phyloP scores from a whole-genome alignment of 1,140 invertebrate species.

The Centruroides vittatus region DNA sequence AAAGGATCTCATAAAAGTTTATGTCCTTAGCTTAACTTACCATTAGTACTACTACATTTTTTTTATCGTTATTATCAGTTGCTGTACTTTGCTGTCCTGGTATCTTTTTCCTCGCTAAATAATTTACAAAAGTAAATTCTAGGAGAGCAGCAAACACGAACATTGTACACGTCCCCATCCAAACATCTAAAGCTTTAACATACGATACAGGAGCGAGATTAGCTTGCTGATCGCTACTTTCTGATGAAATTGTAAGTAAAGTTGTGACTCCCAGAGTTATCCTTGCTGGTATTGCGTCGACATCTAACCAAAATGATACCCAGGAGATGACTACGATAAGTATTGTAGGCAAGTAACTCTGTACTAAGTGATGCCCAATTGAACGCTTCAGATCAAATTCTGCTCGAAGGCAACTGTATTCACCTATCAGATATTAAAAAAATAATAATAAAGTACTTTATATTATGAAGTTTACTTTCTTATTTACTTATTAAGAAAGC shows the following conservation, averaged over 20 bases:
- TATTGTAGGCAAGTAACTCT: constrained; percentile 47
- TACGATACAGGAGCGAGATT: constrained; percentile 32
- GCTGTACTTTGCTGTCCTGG: neutral
- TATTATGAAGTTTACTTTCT: too few relatives aligned
- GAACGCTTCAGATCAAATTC: constrained; percentile 40
- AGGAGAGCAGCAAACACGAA: constrained; percentile 33
- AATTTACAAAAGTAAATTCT: constrained; percentile 33
- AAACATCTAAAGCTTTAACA: constrained; percentile 39
- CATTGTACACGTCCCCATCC: constrained; percentile 36
- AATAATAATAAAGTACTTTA: too few relatives aligned
- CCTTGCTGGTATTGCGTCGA: constrained; percentile 45
- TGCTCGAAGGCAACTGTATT: constrained; percentile 45
- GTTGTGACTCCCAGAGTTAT: constrained; percentile 47
- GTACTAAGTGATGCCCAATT: constrained; percentile 47
- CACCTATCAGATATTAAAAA: constrained; percentile 28
- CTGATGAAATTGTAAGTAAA: constrained; percentile 40
- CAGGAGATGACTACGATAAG: constrained; percentile 51
- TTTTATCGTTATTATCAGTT: too few relatives aligned
- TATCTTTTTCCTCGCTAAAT: constrained; percentile 20
- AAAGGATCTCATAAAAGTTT: neutral
- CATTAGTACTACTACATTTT: too few relatives aligned
- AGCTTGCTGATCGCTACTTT: constrained; percentile 23
- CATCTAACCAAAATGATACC: constrained; percentile 51
- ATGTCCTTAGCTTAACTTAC: too few relatives aligned
- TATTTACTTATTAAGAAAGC: too few relatives aligned